A percentile compares a stretch with the other conserved stretches of the same genome.
Evolutionary conservation across 2,888 invertebrate species (phyloP).

Genomic region (Dynastes grantii): DNA sequence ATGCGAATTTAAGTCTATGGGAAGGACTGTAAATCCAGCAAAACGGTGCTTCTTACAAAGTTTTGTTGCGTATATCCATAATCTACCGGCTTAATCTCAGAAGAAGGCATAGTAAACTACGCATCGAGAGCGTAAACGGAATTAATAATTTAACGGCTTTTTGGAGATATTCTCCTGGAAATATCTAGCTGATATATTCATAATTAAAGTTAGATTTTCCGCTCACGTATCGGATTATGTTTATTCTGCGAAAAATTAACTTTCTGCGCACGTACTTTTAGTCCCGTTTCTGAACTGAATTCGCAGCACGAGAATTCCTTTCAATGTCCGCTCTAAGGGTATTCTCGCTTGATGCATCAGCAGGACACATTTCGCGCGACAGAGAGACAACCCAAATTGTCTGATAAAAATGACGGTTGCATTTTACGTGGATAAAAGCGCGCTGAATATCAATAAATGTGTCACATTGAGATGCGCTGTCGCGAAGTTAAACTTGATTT

Average conservation of each 20-base stretch:
- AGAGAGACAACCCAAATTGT: constrained; percentile 14
- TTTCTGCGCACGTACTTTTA: constrained; percentile 25
- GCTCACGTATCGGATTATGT: constrained; percentile 35
- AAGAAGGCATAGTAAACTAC: not conserved
- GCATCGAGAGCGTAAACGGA: not conserved
- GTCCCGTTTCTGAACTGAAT: constrained; percentile 13
- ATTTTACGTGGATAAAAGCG: constrained; percentile 16
- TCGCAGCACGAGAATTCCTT: not conserved
- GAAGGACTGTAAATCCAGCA: too few relatives aligned
- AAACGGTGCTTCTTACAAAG: not conserved
- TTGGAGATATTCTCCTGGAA: not conserved
- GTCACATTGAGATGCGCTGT: not conserved
- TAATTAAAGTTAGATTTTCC: constrained; percentile 28
- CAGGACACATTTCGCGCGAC: constrained; percentile 12
- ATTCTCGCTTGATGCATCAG: not conserved
- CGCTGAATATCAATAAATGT: constrained; percentile 35
- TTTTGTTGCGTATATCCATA: not conserved
- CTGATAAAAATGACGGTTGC: constrained; percentile 14
- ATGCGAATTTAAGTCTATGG: too few relatives aligned
- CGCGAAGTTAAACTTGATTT: constrained; percentile 1
- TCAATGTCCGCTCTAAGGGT: not conserved
- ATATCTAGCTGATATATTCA: constrained; percentile 21
- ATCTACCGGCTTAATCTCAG: not conserved
- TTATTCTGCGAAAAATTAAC: constrained; percentile 18
- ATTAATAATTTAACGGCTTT: constrained; percentile 9